Evolutionary conservation across 2,113 vertebrate species (phyloP), one percentile per base, ranked within the genome.

Genomic region (Rattus rattus): DNA sequence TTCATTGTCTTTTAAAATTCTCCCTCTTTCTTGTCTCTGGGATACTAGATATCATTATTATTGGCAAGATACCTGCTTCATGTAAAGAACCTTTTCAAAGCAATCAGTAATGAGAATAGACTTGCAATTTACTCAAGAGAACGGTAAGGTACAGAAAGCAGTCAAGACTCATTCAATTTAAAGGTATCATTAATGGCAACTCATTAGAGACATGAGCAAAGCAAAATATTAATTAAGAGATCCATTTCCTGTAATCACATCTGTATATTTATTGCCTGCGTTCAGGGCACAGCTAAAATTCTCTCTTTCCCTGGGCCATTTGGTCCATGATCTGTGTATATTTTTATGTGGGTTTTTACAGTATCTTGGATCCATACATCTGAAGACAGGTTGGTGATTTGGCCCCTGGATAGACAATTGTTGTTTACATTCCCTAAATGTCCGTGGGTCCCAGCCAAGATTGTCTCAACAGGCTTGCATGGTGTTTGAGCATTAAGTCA

Each of bases 81-180:
- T 3, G 3, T 88, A 96, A 95, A 54, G 81, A 95, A 11, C 24
- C 0, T 47, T 52, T 93, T 96, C 5, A 39, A 43, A 52, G 88
- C 52, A 72, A 54, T 96, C 65, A 85, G 96, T 80, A 70, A 43
- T 13, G 80, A 94, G 85, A 36, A 52, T 49, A 56, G 93, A 79
- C 90, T 88, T 83, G 56, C 97, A 97, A 97, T 88, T 94, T 95
- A 75, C 93, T 97, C 65, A 61, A 94, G 88, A 96, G 96, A 94
- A 92, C 90, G 96, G 88, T 94, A 97, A 96, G 95, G 92, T 95
- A 54, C 88, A 77, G 90, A 90, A 65, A 93, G 87, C 26, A 77
- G 85, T 97, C 94, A 93, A 95, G 77, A 7, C 75, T 11, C 59
- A 93, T 96, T 61, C 81, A 95, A 81, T 97, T 93, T 85, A 63